phyloP scores from a whole-genome alignment of 2,113 vertebrate species.

The Microtus oregoni region DNA sequence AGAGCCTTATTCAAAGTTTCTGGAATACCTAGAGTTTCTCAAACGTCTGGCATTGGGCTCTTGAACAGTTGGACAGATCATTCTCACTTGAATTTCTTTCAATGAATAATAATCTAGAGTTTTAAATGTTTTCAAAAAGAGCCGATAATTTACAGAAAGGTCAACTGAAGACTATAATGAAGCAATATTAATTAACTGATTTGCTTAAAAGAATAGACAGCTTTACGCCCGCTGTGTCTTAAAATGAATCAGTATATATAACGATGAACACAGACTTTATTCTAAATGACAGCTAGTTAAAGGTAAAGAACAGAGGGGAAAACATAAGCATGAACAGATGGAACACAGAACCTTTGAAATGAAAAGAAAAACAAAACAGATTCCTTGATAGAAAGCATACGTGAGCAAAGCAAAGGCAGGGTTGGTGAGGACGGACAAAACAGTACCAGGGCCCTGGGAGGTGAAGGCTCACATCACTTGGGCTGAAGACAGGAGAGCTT shows the following conservation, averaged over 20 bases:
- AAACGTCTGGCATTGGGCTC: constrained; percentile 55
- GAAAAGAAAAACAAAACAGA: constrained; percentile 66
- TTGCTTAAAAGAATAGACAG: constrained; percentile 54
- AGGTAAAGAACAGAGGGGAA: not conserved
- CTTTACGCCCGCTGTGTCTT: constrained; percentile 51
- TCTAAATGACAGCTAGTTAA: constrained; percentile 53
- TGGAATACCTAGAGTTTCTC: constrained; percentile 71
- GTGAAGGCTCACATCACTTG: not conserved
- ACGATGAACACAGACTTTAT: constrained; percentile 17
- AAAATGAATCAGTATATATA: constrained; percentile 23
- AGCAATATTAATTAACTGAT: constrained; percentile 57
- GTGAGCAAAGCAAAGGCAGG: constrained; percentile 6
- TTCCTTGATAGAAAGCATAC: not conserved
- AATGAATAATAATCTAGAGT: constrained; percentile 49
- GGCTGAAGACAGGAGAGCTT: constrained; percentile 7
- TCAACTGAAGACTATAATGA: constrained; percentile 35
- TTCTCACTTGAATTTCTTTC: constrained; percentile 59
- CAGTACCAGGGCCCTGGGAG: not conserved
- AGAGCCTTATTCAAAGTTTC: constrained; percentile 58
- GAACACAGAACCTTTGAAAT: not conserved
- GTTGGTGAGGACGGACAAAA: not conserved
- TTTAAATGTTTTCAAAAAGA: constrained; percentile 62
- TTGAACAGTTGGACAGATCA: constrained; percentile 46
- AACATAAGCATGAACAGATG: constrained; percentile 37
- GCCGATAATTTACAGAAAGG: constrained; percentile 42